Base-by-base conservation (phyloP, 2,888 invertebrate species). In the Coecobrya sp. region DNA sequence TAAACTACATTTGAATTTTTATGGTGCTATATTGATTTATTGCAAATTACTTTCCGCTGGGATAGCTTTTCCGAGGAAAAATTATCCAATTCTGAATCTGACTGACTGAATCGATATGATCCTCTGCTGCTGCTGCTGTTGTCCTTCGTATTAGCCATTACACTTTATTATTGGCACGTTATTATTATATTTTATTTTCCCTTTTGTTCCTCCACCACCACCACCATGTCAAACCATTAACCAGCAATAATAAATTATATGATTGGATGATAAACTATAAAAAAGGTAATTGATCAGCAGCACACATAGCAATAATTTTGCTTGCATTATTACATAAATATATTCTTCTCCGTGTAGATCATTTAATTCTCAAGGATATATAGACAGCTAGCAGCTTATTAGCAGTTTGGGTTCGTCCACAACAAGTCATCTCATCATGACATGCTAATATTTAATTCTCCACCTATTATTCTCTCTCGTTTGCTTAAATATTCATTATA, bases 311-410 rank as follows among this genome's bases (percentile, higher is more conserved):
- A 49, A 10, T 10, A 13, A 13, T 13, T 10, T 13, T 49, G 13
- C 11, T 3, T 49, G 36, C 7, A 36, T 68, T n/a, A n/a, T n/a
- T n/a, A n/a, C n/a, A n/a, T n/a, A n/a, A n/a, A n/a, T n/a, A n/a
- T n/a, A n/a, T n/a, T n/a, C n/a, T n/a, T n/a, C n/a, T n/a, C n/a
- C n/a, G 68, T 7, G 13, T 36, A 55, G 22, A 68, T 49, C 65
- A 52, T 86, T 86, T 68, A 27, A 68, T 36, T 86, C n/a, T n/a
- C 86, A 86, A 86, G 86, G 86, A 49, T 68, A 86, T n/a, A n/a
- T 22, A 86, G 10, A 49, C 13, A 49, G 45, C n/a, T 16, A 25
- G 13, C 22, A 13, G 25, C 42, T 79, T n/a, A n/a, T 13, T 30
- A 30, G 68, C 68, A 13, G 68, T 25, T n/a, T 16, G 27, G 22